Evolutionary conservation across 2,797 vertebrate genomes (phyloP), one percentile per base, ranked within the genome.

Genomic region (Lepilemur septentrionalis): DNA sequence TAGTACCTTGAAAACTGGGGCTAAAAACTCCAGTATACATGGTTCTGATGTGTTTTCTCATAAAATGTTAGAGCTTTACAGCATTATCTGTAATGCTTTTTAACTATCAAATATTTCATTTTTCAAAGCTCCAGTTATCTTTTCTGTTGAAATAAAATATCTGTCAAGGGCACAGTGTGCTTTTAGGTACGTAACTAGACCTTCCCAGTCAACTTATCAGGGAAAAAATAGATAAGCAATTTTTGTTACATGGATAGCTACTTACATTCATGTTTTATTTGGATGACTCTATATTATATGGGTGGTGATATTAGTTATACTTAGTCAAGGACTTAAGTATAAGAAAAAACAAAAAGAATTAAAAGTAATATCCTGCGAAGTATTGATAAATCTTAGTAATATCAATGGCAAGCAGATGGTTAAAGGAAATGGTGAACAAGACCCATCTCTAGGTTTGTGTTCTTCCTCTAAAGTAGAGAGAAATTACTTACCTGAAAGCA

Each of bases 371-470:
- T 55, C 69, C 52, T 91, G 14, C 63, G 94, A 97, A 96, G 10
- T 67, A 41, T 38, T 89, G 61, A 28, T 78, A 98, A 97, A 96
- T 41, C 67, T 91, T 83, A 94, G 87, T 41, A 61, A 81, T 75
- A 96, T 97, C 85, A 87, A 59, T 86, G 0, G 50, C 13, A 46
- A 95, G 87, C 85, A 93, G 57, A 8, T 7, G 4, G 63, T 17
- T 67, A 83, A 93, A 88, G n/a, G n/a, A 69, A 92, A 97, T 30
- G 32, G n/a, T 61, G 67, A 81, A 86, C 25, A 89, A 18, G 79
- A 35, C 5, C 91, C 78, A 32, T 72, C 81, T 95, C 92, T 80
- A 92, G 50, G 13, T 63, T 65, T 57, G 23, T 57, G 22, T 25
- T 95, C 93, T 92, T 35, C 38, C 90, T 13, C 28, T 55, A 90